Percentiles rank a stretch among this genome's conserved stretches.
Evolutionary conservation across 2,113 vertebrate genomes (phyloP).

Genomic region (Sinocyclocheilus grahami): DNA sequence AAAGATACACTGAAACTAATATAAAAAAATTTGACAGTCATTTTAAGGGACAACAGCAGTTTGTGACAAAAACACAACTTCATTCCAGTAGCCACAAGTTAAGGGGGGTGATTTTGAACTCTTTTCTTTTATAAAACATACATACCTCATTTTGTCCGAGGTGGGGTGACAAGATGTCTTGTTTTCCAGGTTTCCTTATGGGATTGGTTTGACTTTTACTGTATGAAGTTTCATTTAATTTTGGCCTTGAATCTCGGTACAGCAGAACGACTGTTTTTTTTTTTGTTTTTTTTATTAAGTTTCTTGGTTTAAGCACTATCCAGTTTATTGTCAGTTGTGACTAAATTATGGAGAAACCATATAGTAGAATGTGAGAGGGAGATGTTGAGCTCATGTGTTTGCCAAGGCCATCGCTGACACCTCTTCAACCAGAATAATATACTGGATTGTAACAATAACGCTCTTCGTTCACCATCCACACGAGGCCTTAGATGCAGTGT

Average conservation of each 20-base stretch:
- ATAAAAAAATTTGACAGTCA: background rate
- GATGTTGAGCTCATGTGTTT: slow-evolving; percentile 16
- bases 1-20: background rate
- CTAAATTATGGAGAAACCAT: slow-evolving; percentile 8
- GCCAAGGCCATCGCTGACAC: slow-evolving; percentile 23
- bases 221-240: slow-evolving; percentile 65
- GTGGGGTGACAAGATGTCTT: background rate
- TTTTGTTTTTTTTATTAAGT: background rate
- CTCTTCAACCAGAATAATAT: slow-evolving; percentile 6
- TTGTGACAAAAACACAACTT: background rate
- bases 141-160: background rate
- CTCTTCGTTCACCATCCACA: background rate
- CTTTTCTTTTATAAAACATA: background rate
- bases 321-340: slow-evolving; percentile 4
- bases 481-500: background rate
- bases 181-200: background rate
- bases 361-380: slow-evolving; percentile 11
- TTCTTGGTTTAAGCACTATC: slow-evolving; percentile 26
- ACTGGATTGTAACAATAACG: background rate
- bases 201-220: slow-evolving; percentile 47
- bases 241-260: background rate
- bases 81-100: background rate
- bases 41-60: too few relatives aligned
- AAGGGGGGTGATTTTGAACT: background rate
- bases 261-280: slow-evolving; percentile 2